These are phyloP conservation scores for Amphiprion clarkii DNA, from an alignment of 2,797 vertebrate species.

Conservation along the genomic window DNA sequence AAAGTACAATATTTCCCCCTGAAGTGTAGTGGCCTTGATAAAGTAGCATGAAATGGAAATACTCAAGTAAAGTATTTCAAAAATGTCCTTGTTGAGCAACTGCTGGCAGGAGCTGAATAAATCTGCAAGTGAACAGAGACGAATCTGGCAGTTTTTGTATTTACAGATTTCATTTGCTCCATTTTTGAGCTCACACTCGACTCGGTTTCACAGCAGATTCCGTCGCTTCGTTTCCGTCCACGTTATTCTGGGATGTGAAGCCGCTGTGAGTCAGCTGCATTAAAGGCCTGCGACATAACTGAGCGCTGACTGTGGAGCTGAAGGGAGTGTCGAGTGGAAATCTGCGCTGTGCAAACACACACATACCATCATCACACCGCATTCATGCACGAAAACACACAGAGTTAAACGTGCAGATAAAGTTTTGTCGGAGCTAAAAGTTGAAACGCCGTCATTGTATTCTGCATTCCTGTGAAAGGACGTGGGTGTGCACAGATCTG, in stretches of 20 bases:
- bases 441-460: conserved; percentile 11
- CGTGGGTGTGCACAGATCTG: not conserved
- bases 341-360: conserved; percentile 41
- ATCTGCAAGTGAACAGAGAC: not conserved
- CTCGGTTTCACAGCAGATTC: conserved; percentile 25
- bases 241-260: conserved; percentile 36
- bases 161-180: not conserved
- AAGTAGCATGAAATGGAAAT: too few species aligned
- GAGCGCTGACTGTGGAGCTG: conserved; percentile 27
- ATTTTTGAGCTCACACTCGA: not conserved
- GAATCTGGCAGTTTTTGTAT: not conserved
- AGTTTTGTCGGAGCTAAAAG: not conserved
- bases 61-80: too few species aligned
- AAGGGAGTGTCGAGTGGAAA: conserved; percentile 63
- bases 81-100: too few species aligned
- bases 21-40: too few species aligned
- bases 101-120: too few species aligned
- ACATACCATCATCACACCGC: conserved; percentile 20
- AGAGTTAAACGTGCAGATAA: not conserved
- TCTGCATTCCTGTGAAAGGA: conserved; percentile 36
- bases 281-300: conserved; percentile 37
- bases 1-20: too few species aligned
- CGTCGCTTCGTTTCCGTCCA: conserved; percentile 10
- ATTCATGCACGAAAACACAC: conserved; percentile 26
- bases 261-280: conserved; percentile 57